Base-by-base conservation (phyloP, 1,140 invertebrate genomes). In the Pseudomyrmex cubaensis region DNA sequence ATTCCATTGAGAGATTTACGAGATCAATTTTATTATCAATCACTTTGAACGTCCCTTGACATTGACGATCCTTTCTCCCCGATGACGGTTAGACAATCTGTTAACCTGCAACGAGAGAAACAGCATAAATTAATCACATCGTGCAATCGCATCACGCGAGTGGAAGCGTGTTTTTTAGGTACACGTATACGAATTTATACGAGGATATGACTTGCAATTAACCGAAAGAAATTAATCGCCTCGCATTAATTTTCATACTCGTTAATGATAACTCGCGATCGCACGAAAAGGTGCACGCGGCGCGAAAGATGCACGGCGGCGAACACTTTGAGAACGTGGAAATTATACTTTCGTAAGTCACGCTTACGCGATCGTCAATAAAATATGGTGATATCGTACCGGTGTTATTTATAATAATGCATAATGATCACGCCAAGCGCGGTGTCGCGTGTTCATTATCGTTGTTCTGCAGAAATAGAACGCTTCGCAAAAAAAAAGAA, bases 61-160 rank as follows among this genome's bases (percentile, higher is more conserved):
- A 64, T 20, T 15, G 56, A 25, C 25, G 25, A 22, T 48, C 46
- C 22, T 20, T 48, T 44, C 25, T 63, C n/a, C 64, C 74, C 69
- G 70, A 9, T 22, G 56, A 20, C 46, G 1, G 46, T 10, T 17
- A n/a, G 10, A 5, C 62, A 48, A 3, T 25, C 52, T 46, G 5
- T 56, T 35, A 17, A 56, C 64, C 85, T 87, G 78, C 0, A 87
- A 87, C 61, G n/a, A 70, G 56, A 83, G 48, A 86, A 25, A 35
- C 35, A 57, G 22, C 15, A 70, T 0, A 13, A 4, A 13, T 35
- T 35, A 35, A 35, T 35, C 35, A 35, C 5, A 35, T 35, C 4
- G 35, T 35, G 35, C 4, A 7, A 35, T 35, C 5, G 35, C 35
- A 7, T 35, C 35, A 7, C 5, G 35, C 35, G 35, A 35, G 35